Percentiles rank a stretch among this genome's conserved stretches.
phyloP scores from a whole-genome alignment of 1,140 invertebrate genomes.

The Onthophagus taurus region DNA sequence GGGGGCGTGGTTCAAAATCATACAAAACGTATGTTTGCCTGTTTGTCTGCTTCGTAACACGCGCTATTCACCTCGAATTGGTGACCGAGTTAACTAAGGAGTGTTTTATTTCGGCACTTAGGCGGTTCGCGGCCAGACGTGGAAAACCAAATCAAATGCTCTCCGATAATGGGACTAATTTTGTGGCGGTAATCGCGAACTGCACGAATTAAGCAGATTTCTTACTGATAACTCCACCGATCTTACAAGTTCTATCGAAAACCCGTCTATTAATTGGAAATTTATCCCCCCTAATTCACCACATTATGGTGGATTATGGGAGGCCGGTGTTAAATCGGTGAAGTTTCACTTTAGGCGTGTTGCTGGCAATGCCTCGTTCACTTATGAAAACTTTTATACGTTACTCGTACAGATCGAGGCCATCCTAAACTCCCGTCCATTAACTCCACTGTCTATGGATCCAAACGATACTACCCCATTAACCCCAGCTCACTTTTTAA shows the following conservation, averaged over 20 bases:
- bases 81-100: constrained; percentile 16
- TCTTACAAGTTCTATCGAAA: background rate
- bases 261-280: constrained; percentile 1
- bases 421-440: constrained; percentile 6
- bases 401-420: constrained; percentile 9
- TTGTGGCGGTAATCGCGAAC: constrained; percentile 18
- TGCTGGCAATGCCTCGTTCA: background rate
- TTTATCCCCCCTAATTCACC: constrained; percentile 6
- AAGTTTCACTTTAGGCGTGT: constrained; percentile 3
- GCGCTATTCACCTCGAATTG: constrained; percentile 25
- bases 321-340: constrained; percentile 4
- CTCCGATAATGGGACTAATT: constrained; percentile 37
- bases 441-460: constrained; percentile 1
- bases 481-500: constrained; percentile 11
- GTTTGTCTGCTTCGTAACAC: constrained; percentile 19
- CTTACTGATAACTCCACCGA: background rate
- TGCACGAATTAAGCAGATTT: constrained; percentile 1
- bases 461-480: constrained; percentile 4
- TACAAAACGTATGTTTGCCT: constrained; percentile 22
- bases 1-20: no score
- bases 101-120: constrained; percentile 23
- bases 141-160: constrained; percentile 11
- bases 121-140: constrained; percentile 28
- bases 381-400: constrained; percentile 6
- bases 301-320: constrained; percentile 9